Evolutionary conservation across 2,888 invertebrate genomes (phyloP).

Genomic region (Apoderus coryli): DNA sequence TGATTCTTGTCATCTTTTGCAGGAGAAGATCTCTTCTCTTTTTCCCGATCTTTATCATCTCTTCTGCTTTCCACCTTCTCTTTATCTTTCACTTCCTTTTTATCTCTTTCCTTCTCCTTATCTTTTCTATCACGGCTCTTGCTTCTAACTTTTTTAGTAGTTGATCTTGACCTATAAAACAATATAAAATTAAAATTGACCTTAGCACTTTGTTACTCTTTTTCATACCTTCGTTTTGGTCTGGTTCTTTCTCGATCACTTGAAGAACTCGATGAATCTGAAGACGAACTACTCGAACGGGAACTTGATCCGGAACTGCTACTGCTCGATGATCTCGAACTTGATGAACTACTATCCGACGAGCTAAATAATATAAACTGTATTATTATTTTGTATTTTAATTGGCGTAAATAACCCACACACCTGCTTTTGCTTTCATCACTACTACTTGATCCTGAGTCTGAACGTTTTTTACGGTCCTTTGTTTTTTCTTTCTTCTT

Average conservation of each 20-base stretch:
- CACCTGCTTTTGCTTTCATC: constrained; percentile 52
- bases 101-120: constrained; percentile 26
- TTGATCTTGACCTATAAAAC: constrained; percentile 21
- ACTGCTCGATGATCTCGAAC: constrained; percentile 67
- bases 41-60: constrained; percentile 26
- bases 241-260: constrained; percentile 49
- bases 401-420: background rate
- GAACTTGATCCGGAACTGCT: constrained; percentile 47
- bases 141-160: constrained; percentile 23
- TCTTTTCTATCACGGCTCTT: constrained; percentile 25
- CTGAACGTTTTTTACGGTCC: constrained; percentile 51
- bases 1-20: constrained; percentile 24
- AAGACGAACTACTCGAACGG: constrained; percentile 38
- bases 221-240: constrained; percentile 45
- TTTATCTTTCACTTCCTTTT: constrained; percentile 34
- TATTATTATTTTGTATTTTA: background rate
- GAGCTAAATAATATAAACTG: constrained; percentile 38
- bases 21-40: constrained; percentile 20
- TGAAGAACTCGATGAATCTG: constrained; percentile 50
- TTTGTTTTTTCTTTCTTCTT: constrained; percentile 43
- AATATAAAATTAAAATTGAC: background rate
- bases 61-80: constrained; percentile 25
- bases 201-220: background rate
- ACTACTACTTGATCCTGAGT: constrained; percentile 66
- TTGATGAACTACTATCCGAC: constrained; percentile 70